Evolutionary conservation across 1,140 invertebrate genomes (phyloP), one percentile per base, ranked within the genome.

Genomic region (Eurosta solidaginis): DNA sequence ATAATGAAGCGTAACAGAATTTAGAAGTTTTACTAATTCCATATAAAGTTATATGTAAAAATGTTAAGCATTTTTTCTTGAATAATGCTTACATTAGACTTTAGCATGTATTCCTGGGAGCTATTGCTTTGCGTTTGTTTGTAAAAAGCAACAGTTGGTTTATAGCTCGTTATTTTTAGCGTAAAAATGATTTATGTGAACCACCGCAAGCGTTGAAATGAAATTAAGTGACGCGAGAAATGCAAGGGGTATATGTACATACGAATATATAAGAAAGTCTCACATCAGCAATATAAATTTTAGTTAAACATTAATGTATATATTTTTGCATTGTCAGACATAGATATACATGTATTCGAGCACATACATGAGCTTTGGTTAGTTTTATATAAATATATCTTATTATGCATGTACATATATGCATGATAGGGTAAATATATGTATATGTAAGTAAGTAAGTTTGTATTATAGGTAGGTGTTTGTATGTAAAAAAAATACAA

Each of bases 401-500:
- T 29, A 59, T 59, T 59, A n/a, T n/a, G n/a, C n/a, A n/a, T n/a
- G n/a, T n/a, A n/a, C n/a, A n/a, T 68, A 40, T 68, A 68, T 68
- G 59, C 59, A 68, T 68, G 59, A 40, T 68, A 36, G 59, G 54
- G 59, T 68, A 68, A 27, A 17, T 52, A 52, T 52, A 52, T 52
- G 22, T 22, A 52, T 68, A 68, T n/a, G n/a, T n/a, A n/a, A n/a
- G n/a, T n/a, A n/a, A n/a, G n/a, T n/a, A n/a, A n/a, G n/a, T n/a
- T n/a, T n/a, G n/a, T n/a, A n/a, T n/a, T n/a, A n/a, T 68, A 68
- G 20, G 59, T 68, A 40, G 59, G 33, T 68, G 29, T 63, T n/a
- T 63, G 59, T 40, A 68, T 40, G 59, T 68, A 68, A 68, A 68
- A n/a, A n/a, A n/a, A n/a, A n/a, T n/a, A n/a, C n/a, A n/a, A n/a